Conservation (phyloP, 37 sponge, comb jelly and placozoan species). For the Chondrosia reniformis region DNA sequence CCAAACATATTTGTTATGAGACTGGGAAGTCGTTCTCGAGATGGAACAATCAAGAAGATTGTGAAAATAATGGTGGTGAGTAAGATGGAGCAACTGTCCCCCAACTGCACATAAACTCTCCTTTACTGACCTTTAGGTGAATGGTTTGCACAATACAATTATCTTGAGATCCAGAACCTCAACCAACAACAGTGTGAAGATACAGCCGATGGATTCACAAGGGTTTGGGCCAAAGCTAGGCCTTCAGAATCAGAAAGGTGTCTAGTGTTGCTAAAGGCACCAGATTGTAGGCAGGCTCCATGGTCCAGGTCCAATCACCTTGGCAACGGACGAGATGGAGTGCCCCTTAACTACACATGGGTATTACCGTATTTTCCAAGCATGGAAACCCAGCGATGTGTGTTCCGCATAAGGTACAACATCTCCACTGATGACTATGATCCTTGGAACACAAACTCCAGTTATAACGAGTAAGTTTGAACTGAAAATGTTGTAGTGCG, state of each 20-base stretch:
- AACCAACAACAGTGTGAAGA: slow-evolving; percentile 35
- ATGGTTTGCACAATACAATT: slow-evolving; percentile 67
- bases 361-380: slow-evolving; percentile 76
- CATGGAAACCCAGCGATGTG: slow-evolving; percentile 49
- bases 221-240: slow-evolving; percentile 49
- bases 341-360: slow-evolving; percentile 81
- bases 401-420: slow-evolving; percentile 95
- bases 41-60: slow-evolving; percentile 74
- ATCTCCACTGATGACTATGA: slow-evolving; percentile 99
- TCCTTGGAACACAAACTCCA: slow-evolving; percentile 78
- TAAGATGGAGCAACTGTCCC: too few relatives aligned
- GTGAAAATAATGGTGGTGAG: slow-evolving; percentile 51
- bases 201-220: slow-evolving; percentile 32
- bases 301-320: slow-evolving; percentile 98
- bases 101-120: not conserved
- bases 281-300: slow-evolving; percentile 65
- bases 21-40: slow-evolving; percentile 30
- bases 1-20: slow-evolving; percentile 70
- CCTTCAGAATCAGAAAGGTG: slow-evolving; percentile 19
- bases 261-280: slow-evolving; percentile 58
- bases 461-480: slow-evolving; percentile 73
- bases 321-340: slow-evolving; percentile 91
- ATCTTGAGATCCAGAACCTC: slow-evolving; percentile 54
- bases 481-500: not conserved
- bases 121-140: slow-evolving; percentile 10